Evolutionary conservation across 37 sponge, comb jelly and placozoan genomes (phyloP).

Genomic region (Aplysina aerophoba): DNA sequence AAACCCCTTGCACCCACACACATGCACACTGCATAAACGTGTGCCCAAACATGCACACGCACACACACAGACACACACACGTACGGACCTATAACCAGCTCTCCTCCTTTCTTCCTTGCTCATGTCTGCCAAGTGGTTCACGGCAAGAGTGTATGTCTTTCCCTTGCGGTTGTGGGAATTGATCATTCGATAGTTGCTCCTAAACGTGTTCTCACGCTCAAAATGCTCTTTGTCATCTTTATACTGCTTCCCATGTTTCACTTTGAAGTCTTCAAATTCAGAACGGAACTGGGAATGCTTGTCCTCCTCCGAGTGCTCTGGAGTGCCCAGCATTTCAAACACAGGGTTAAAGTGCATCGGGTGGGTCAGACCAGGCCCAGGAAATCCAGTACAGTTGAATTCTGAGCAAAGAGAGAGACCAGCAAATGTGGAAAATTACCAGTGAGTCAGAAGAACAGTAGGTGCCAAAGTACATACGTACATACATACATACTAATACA

Average conservation of each 20-base stretch:
- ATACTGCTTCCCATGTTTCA: slow-evolving; percentile 63
- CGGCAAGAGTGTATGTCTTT: slow-evolving; percentile 63
- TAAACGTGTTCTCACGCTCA: slow-evolving; percentile 67
- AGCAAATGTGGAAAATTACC: neutral
- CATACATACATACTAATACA: neutral
- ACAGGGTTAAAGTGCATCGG: slow-evolving; percentile 63
- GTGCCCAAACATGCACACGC: neutral
- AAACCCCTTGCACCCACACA: neutral
- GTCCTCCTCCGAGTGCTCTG: slow-evolving; percentile 39
- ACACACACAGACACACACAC: neutral
- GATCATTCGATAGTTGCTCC: slow-evolving; percentile 80
- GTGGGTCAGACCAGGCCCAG: slow-evolving; percentile 78
- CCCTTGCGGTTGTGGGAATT: slow-evolving; percentile 78
- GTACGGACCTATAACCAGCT: slow-evolving; percentile 66
- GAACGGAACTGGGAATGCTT: slow-evolving; percentile 39
- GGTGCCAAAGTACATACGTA: neutral
- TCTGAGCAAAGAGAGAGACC: neutral
- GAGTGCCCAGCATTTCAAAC: slow-evolving; percentile 63
- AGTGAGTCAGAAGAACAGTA: neutral
- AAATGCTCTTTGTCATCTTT: slow-evolving; percentile 41
- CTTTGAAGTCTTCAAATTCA: slow-evolving; percentile 75
- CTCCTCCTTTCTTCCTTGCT: slow-evolving; percentile 64
- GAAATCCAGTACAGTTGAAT: slow-evolving; percentile 69
- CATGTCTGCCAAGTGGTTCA: slow-evolving; percentile 90
- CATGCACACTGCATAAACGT: neutral